A percentile compares a stretch with the other conserved stretches of the same genome.
phyloP scores from a whole-genome alignment of 2,113 vertebrate species.

The Sylvicapra grimmia region DNA sequence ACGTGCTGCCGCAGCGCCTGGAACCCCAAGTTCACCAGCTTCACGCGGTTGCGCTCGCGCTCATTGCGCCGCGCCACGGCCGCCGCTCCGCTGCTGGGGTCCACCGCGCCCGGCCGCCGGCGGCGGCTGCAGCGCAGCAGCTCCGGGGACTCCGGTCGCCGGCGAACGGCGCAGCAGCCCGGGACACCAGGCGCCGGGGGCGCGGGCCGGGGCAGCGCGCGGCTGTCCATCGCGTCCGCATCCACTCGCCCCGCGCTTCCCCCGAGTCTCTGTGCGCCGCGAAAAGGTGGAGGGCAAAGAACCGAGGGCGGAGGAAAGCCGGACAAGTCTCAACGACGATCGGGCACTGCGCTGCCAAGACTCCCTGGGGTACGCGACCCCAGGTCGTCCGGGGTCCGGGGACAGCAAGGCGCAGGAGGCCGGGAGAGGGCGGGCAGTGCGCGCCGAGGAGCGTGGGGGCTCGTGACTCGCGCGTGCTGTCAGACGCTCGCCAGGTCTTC shows the following conservation, averaged over 20 bases:
- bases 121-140: conserved; percentile 91
- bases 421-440: not conserved
- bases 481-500: not conserved
- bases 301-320: not conserved
- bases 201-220: not conserved
- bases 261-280: not conserved
- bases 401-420: not conserved
- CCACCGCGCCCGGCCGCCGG: conserved; percentile 68
- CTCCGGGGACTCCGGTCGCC: conserved; percentile 87
- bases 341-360: not conserved
- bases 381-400: not conserved
- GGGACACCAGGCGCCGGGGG: conserved; percentile 61
- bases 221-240: conserved; percentile 44
- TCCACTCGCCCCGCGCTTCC: not conserved
- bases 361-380: not conserved
- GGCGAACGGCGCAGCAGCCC: conserved; percentile 77
- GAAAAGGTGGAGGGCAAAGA: not conserved
- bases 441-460: conserved; percentile 78
- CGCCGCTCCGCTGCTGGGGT: conserved; percentile 81
- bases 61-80: conserved; percentile 95
- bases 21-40: conserved; percentile 96
- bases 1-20: conserved; percentile 95
- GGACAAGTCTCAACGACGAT: not conserved
- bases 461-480: conserved; percentile 57
- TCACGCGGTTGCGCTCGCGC: conserved; percentile 94